Conservation (phyloP, 2,888 invertebrate genomes). For the Lithophane semibrunnea region DNA sequence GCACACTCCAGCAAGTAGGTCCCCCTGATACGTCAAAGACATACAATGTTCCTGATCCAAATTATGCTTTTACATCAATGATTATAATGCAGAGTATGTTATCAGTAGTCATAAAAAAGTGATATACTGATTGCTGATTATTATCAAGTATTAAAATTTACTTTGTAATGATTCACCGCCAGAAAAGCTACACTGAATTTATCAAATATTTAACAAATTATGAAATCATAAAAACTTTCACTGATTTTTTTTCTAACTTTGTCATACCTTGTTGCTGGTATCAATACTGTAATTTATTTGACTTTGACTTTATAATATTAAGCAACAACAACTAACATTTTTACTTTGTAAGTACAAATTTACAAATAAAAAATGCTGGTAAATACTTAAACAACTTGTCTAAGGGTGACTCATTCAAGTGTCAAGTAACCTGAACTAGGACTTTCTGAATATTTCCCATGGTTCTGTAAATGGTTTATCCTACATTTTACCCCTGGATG, state of each 20-base stretch:
- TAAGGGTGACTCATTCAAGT: background rate
- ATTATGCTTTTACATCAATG: background rate
- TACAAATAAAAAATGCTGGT: background rate
- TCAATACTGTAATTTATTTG: background rate
- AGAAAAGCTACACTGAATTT: background rate
- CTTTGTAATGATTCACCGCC: background rate
- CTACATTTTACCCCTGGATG: background rate
- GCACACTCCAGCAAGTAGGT: background rate
- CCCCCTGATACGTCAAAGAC: background rate
- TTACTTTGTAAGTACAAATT: too few species aligned
- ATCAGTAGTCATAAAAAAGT: constrained; percentile 6
- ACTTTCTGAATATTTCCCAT: background rate
- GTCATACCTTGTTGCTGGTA: background rate
- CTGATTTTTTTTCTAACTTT: background rate
- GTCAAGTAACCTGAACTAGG: background rate
- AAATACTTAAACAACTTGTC: background rate
- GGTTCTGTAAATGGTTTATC: background rate
- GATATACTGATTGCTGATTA: constrained; percentile 1
- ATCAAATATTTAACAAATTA: background rate
- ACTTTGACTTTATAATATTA: too few species aligned
- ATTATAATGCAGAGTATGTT: background rate
- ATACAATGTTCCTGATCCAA: background rate
- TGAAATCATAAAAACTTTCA: background rate
- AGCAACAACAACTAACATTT: too few species aligned
- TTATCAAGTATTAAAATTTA: background rate